phyloP scores from a whole-genome alignment of 1,140 invertebrate genomes.

The Protaetia brevitarsis region DNA sequence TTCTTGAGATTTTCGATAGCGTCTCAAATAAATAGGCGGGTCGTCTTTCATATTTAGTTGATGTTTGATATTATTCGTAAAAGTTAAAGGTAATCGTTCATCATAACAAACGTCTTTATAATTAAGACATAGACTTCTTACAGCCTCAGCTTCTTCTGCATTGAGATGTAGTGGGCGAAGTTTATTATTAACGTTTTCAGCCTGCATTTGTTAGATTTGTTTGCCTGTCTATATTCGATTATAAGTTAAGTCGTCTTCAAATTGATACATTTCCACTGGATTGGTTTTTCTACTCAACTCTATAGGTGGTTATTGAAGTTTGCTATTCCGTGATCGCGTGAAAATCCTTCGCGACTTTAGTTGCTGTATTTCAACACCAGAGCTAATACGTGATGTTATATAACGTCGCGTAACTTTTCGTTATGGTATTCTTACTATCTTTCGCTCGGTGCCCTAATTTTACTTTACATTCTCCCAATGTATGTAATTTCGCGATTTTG shows the following conservation, averaged over 20 bases:
- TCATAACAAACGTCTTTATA: conserved; percentile 12
- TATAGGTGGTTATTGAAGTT: conserved; percentile 10
- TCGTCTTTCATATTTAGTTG: conserved; percentile 9
- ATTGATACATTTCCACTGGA: not conserved
- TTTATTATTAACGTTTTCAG: not conserved
- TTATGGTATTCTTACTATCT: conserved; percentile 8
- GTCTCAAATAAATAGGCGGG: conserved; percentile 26
- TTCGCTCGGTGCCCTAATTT: not conserved
- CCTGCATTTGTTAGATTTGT: not conserved
- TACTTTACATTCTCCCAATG: not conserved
- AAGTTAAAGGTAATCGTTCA: conserved; percentile 8
- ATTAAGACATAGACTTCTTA: not conserved
- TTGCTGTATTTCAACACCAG: conserved; percentile 2
- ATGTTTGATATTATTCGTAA: conserved; percentile 4
- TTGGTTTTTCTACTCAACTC: not conserved
- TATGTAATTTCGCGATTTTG: conserved; percentile 14
- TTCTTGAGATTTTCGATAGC: conserved; percentile 28
- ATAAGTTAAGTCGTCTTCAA: not conserved
- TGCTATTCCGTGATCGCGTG: not conserved
- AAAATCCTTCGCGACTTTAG: not conserved
- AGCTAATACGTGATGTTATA: conserved; percentile 11
- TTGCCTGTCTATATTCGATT: not conserved
- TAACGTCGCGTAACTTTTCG: not conserved
- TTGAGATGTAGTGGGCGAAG: conserved; percentile 1
- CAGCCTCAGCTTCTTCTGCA: not conserved